Base-by-base conservation (phyloP, 1,140 invertebrate species). In the Bombus balteatus region DNA sequence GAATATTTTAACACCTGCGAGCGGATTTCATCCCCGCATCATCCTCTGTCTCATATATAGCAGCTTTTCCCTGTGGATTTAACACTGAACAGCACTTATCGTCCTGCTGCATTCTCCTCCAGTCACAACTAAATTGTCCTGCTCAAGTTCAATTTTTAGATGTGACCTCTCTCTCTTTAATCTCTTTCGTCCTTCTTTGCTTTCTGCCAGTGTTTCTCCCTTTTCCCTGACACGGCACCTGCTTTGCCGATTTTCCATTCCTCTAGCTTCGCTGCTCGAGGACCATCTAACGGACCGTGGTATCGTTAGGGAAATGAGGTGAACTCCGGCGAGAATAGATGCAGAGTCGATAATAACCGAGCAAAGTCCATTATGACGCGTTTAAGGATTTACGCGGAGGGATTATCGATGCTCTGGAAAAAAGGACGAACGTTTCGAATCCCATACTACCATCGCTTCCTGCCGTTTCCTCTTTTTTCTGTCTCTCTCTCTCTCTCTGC, bases 71-170 rank as follows among this genome's bases (percentile, higher is more conserved):
- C 82, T 68, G 84, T 85, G 78, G 85, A 90, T 91, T 91, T 57
- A 81, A 90, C 87, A 90, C 84, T 83, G 90, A 91, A 88, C 87
- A 88, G 89, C 87, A 90, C 90, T 91, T 91, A 91, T 91, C 89
- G 89, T 71, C 81, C 87, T 90, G 81, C 75, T 53, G 80, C 83
- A 76, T 78, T 71, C n/a, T 72, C 39, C 70, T 65, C 81, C 66
- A 65, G 76, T 80, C 83, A 34, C 76, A 80, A 71, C 76, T 85
- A 85, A 85, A 80, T 85, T 77, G 83, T 87, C 82, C 74, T 59
- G 76, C 39, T 79, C 43, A 28, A 84, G 82, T 79, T 80, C 76
- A 83, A 90, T 83, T 87, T 81, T 22, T 59, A 65, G 68, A 74
- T 75, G 75, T 37, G 79, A 87, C 68, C 85, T 43, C 39, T 22